Conservation (phyloP, 2,888 invertebrate species). For the Chloroclystis v-ata region DNA sequence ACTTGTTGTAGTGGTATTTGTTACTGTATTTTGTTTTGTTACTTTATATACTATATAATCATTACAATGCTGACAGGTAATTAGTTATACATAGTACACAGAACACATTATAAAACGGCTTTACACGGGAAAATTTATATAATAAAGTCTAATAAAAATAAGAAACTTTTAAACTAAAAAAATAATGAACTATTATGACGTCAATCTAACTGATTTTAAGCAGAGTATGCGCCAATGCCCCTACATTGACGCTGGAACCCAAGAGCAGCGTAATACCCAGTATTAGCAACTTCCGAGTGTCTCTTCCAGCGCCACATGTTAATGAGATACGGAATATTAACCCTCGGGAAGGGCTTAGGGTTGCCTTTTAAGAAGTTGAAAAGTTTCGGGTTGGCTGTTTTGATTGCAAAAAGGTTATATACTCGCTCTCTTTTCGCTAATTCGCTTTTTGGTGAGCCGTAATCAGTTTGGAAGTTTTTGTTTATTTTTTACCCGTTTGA, state of each 20-base stretch:
- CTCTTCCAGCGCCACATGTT: constrained; percentile 44
- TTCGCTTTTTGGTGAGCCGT: not conserved
- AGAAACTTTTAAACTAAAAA: no score
- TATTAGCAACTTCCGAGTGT: constrained; percentile 40
- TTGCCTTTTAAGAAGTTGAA: constrained; percentile 25
- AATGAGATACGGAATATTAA: constrained; percentile 53
- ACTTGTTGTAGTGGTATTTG: not conserved
- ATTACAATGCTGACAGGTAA: no score
- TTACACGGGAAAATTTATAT: no score
- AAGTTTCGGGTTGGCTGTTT: constrained; percentile 7
- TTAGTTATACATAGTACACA: no score
- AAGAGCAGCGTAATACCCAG: constrained; percentile 21
- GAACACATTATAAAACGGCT: no score
- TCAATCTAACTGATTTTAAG: no score
- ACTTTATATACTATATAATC: no score
- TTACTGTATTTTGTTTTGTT: no score
- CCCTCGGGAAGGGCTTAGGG: constrained; percentile 28
- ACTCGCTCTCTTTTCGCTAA: not conserved
- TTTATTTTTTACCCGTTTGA: no score
- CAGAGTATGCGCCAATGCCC: not conserved
- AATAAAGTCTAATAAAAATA: no score
- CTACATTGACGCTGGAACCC: not conserved
- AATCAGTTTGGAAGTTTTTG: no score
- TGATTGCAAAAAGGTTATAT: constrained; percentile 4
- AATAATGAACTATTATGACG: no score